A percentile compares a stretch with the other conserved stretches of the same genome.
Evolutionary conservation across 1,140 invertebrate species (phyloP).

Genomic region (Bombus picipes): DNA sequence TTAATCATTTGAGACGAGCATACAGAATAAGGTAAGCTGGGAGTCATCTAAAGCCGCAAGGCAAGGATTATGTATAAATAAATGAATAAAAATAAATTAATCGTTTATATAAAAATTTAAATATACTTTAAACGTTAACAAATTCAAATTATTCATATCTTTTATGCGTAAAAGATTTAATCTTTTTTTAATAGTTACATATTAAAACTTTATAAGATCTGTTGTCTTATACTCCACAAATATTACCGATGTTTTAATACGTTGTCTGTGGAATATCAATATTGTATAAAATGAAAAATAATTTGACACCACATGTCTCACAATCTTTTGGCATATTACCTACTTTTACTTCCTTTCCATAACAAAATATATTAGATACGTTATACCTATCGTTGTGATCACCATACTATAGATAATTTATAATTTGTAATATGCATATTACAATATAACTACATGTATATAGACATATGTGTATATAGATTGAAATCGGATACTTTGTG

Average conservation of each 20-base stretch:
- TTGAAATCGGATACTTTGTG: too few species aligned
- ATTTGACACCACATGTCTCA: not conserved
- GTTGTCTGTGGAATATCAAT: not conserved
- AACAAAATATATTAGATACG: not conserved
- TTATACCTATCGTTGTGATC: too few species aligned
- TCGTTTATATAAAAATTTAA: not conserved
- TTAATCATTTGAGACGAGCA: not conserved
- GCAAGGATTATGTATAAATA: too few species aligned
- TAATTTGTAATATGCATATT: not conserved
- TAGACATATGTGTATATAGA: not conserved
- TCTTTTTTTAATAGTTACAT: not conserved
- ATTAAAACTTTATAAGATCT: not conserved
- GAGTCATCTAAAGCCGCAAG: too few species aligned
- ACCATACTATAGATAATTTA: not conserved
- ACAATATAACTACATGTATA: not conserved
- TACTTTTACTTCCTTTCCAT: not conserved
- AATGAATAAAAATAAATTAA: not conserved
- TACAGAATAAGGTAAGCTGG: too few species aligned
- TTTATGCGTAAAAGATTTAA: not conserved
- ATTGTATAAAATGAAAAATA: not conserved
- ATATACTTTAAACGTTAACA: not conserved
- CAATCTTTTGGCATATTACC: not conserved
- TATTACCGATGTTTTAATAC: not conserved
- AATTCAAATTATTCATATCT: not conserved
- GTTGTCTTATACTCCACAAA: too few species aligned